A percentile compares a stretch with the other conserved stretches of the same genome.
Conservation (phyloP, 2,888 invertebrate genomes). For the Auanema freiburgensis region DNA sequence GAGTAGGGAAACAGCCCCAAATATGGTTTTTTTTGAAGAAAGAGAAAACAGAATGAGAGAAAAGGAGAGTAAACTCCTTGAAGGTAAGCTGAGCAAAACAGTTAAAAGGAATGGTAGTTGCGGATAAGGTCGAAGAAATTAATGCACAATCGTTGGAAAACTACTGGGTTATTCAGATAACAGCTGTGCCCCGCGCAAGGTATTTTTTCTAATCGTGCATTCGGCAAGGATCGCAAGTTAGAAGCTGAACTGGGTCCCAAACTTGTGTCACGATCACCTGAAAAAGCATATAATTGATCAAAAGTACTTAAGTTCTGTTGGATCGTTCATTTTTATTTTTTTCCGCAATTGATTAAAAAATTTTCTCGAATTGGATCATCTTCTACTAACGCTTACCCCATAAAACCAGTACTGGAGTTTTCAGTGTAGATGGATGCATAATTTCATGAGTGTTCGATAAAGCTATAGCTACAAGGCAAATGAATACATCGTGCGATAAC, state of each 20-base stretch:
- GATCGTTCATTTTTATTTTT: neutral
- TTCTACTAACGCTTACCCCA: conserved; percentile 34
- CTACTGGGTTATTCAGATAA: conserved; percentile 45
- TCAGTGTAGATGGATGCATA: conserved; percentile 25
- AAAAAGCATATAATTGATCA: too few relatives aligned
- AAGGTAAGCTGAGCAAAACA: too few relatives aligned
- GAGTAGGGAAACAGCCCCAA: too few relatives aligned
- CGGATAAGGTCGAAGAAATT: conserved; percentile 50
- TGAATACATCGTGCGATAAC: conserved; percentile 28
- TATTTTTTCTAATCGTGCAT: conserved; percentile 33
- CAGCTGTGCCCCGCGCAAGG: conserved; percentile 43
- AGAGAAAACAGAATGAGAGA: too few relatives aligned
- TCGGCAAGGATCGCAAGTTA: conserved; percentile 40
- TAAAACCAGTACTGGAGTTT: conserved; percentile 39
- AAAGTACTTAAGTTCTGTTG: too few relatives aligned
- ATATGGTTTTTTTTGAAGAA: too few relatives aligned
- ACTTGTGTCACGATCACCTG: conserved; percentile 42
- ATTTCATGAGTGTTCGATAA: conserved; percentile 48
- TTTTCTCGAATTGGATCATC: neutral
- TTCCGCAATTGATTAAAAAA: neutral
- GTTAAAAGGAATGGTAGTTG: conserved; percentile 28
- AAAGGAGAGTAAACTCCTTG: too few relatives aligned
- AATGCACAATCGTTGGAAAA: conserved; percentile 37
- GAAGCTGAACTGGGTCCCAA: conserved; percentile 46
- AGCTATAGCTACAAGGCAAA: conserved; percentile 45